Base-by-base conservation (phyloP, 2,797 vertebrate species). In the Thamnophis elegans region DNA sequence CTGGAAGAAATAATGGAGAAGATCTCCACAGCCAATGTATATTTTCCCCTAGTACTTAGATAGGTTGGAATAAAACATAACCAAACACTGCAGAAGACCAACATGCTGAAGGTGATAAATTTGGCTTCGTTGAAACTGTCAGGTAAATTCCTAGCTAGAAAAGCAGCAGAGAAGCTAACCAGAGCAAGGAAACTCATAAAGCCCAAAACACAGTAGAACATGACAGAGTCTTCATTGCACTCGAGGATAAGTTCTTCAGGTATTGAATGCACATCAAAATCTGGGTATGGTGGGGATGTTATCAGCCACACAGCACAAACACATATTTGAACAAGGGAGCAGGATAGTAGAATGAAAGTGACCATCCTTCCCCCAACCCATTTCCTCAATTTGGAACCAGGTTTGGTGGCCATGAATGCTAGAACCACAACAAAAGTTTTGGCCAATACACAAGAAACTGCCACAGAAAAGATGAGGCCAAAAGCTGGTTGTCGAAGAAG, bases 341-440 rank as follows among this genome's bases (percentile, higher is more conserved):
- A 87, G 0, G 14, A 9, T 28, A 91, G 12, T 0, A 87, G 12
- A 91, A 87, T 28, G 59, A 20, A 62, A 4, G 7, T 53, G 1
- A 51, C 0, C 11, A 87, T 22, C 1, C 18, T 62, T 18, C 16
- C 6, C 13, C 82, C 73, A 1, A 91, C 2, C 59, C 90, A 91
- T 51, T 54, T 87, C 8, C n/a, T 91, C 82, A 87, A 6, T 1
- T 1, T 65, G 13, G 90, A 86, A 8, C 51, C 85, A 54, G 90
- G 90, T 32, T 91, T 87, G n/a, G 22, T 87, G 47, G 82, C 59
- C 47, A 65, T 32, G n/a, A 91, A 91, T 3, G 90, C 82, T 26
- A 91, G 26, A 36, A 91, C 28, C 13, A 91, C 90, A 8, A 28
- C 25, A 85, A 87, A 36, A 47, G 90, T 87, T 65, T 91, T 91